Conservation (phyloP, 1,140 invertebrate genomes). For the Anagrus nilaparvatae region DNA sequence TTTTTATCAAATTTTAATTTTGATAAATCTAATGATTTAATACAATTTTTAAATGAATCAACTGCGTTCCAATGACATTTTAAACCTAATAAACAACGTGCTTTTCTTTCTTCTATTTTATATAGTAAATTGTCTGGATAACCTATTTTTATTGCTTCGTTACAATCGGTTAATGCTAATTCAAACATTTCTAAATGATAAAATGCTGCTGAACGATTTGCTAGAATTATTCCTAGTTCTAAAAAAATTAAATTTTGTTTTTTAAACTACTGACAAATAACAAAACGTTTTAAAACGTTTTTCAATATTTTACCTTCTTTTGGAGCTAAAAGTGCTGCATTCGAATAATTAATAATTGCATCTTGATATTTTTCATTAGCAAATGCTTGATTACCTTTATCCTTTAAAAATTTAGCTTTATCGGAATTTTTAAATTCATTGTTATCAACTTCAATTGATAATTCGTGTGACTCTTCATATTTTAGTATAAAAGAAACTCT, state of each 20-base stretch:
- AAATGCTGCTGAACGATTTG: slow-evolving; percentile 79
- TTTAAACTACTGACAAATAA: slow-evolving; percentile 1
- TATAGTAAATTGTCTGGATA: slow-evolving; percentile 67
- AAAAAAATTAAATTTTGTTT: slow-evolving; percentile 22
- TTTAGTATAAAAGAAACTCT: slow-evolving; percentile 31
- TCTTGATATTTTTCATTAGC: slow-evolving; percentile 63
- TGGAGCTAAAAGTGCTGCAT: slow-evolving; percentile 53
- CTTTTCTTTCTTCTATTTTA: slow-evolving; percentile 68
- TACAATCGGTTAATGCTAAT: slow-evolving; percentile 57
- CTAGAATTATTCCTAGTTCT: slow-evolving; percentile 64
- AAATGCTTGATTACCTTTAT: slow-evolving; percentile 68
- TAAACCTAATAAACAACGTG: slow-evolving; percentile 64
- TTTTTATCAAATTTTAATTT: slow-evolving; percentile 54
- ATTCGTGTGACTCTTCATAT: slow-evolving; percentile 26
- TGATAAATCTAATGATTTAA: slow-evolving; percentile 52
- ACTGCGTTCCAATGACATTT: slow-evolving; percentile 59
- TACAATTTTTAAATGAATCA: slow-evolving; percentile 51
- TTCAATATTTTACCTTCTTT: slow-evolving; percentile 45
- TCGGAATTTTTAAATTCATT: slow-evolving; percentile 48
- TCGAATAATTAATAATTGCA: slow-evolving; percentile 64
- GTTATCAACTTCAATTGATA: slow-evolving; percentile 28
- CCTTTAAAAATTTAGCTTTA: slow-evolving; percentile 55
- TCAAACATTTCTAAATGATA: slow-evolving; percentile 67
- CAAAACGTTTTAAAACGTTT: neutral
- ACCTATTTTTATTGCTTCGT: slow-evolving; percentile 53